Evolutionary conservation across 2,113 vertebrate genomes (phyloP).

Genomic region (Chrysemys picta): DNA sequence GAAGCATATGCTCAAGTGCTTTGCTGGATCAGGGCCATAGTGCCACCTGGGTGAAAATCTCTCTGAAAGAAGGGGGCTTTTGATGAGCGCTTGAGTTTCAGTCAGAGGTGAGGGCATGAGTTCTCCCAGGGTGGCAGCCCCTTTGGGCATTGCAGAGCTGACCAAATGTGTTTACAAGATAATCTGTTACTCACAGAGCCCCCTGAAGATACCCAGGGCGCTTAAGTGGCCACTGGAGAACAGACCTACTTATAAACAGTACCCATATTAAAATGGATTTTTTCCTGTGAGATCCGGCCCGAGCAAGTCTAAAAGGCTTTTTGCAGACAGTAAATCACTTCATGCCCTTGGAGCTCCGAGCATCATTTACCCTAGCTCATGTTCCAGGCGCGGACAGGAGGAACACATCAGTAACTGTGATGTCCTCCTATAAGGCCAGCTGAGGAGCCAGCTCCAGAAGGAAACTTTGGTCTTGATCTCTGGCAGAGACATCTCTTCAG

Average conservation of each 20-base stretch:
- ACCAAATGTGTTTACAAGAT: not conserved
- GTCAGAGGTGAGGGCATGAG: accelerated
- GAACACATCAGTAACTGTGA: accelerated
- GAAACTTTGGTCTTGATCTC: not conserved
- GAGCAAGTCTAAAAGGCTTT: not conserved
- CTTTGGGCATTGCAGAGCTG: not conserved
- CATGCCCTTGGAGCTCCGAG: not conserved
- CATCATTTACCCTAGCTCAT: accelerated
- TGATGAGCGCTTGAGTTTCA: not conserved
- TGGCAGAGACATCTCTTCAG: not conserved
- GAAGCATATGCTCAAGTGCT: not conserved
- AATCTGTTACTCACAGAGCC: not conserved
- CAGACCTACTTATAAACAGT: accelerated
- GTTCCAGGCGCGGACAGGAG: not conserved
- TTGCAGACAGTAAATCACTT: not conserved
- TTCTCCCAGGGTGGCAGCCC: not conserved
- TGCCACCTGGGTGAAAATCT: not conserved
- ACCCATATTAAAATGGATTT: accelerated
- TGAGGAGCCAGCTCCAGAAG: not conserved
- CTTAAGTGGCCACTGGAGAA: not conserved
- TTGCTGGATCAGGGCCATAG: accelerated
- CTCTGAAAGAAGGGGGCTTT: accelerated
- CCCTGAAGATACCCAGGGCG: conserved; percentile 36
- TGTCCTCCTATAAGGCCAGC: accelerated
- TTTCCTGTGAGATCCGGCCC: not conserved